Base-by-base conservation (phyloP, 2,113 vertebrate genomes). In the Mesocricetus auratus region DNA sequence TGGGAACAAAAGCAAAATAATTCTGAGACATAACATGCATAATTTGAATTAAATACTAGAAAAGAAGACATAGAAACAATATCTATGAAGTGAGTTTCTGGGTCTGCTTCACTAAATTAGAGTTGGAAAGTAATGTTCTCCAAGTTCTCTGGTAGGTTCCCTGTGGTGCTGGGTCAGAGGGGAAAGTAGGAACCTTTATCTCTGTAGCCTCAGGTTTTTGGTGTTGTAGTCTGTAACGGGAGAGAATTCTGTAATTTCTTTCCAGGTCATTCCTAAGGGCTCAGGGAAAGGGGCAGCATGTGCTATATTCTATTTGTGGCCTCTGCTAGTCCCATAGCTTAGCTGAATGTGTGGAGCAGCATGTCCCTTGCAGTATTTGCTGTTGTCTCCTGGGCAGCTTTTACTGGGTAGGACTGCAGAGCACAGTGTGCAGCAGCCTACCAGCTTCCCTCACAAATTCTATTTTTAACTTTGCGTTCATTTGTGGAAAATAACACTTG, bases 401-500 rank as follows among this genome's bases (percentile, higher is more conserved):
- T 45, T 42, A 22, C 58, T 42, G 31, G 26, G 15, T 7, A 45
- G 6, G 81, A n/a, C 22, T 29, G 22, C 13, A 42, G 31, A 42
- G 58, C 58, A 7, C n/a, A 62, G 22, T 17, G 58, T 64, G 39
- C 5, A 85, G n/a, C 7, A 5, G 39, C 24, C 81, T 31, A 19
- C 36, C 58, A 31, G 39, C 7, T 45, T 85, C 29, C 24, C 24
- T 29, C 24, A 7, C 39, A 62, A 7, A 7, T 31, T 21, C 60
- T 73, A 22, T 36, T 95, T 88, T 96, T 68, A 94, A 79, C 24
- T 92, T 92, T 79, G 24, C 88, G 22, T 85, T 85, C 9, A 58
- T 58, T 26, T 82, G 11, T 58, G 21, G 78, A 82, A 82, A 58
- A n/a, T 39, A 3, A 58, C n/a, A 56, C 19, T 11, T n/a, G 19